phyloP scores from a whole-genome alignment of 2,888 invertebrate species.

The Suillia variegata region DNA sequence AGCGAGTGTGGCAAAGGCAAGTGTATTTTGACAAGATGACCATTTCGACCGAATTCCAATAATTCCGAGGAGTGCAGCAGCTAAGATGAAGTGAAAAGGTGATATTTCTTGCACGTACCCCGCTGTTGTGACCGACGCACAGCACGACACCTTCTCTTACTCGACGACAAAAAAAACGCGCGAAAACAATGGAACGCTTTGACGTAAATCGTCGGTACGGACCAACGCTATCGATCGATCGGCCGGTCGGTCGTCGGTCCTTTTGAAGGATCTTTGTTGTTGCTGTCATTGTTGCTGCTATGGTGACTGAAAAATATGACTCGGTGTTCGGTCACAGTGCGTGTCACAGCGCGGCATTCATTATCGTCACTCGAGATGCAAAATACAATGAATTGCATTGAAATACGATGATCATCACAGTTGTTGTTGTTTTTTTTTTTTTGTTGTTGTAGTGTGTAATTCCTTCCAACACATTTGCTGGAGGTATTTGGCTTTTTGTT shows the following conservation, averaged over 20 bases:
- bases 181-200: slow-evolving; percentile 12
- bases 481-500: not conserved
- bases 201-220: not conserved
- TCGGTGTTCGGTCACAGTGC: not conserved
- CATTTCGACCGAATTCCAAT: slow-evolving; percentile 19
- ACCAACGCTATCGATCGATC: slow-evolving; percentile 1
- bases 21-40: slow-evolving; percentile 45
- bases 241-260: slow-evolving; percentile 29
- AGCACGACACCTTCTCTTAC: slow-evolving; percentile 33
- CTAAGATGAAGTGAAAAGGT: not conserved
- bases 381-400: slow-evolving; percentile 10
- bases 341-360: not conserved
- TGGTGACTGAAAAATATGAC: not conserved
- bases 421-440: not conserved
- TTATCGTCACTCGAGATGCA: slow-evolving; percentile 3
- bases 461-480: not conserved
- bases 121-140: slow-evolving; percentile 51
- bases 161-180: slow-evolving; percentile 24
- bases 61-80: not conserved
- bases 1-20: slow-evolving; percentile 7
- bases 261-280: slow-evolving; percentile 36
- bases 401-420: not conserved
- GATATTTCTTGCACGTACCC: slow-evolving; percentile 28
- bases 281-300: too few relatives aligned
- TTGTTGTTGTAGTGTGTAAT: slow-evolving; percentile 1